Conservation (phyloP, 2,113 vertebrate genomes). For the Odocoileus hemionus region DNA sequence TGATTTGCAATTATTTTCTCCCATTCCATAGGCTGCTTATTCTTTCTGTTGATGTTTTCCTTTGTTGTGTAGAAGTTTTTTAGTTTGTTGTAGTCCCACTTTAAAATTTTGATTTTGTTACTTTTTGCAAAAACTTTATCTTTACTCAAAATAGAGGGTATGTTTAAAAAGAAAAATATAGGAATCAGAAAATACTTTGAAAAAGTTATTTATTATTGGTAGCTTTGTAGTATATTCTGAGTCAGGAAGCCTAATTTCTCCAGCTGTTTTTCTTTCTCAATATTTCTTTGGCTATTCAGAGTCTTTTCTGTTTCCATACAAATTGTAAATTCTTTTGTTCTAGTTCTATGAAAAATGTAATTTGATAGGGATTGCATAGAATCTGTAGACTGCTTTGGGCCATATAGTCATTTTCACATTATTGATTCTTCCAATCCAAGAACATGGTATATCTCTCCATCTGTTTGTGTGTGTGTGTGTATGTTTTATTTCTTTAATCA, state of each 20-base stretch:
- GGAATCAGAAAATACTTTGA: background rate
- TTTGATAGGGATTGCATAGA: background rate
- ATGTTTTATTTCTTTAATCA: background rate
- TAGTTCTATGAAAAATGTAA: background rate
- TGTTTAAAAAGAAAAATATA: background rate
- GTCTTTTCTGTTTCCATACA: background rate
- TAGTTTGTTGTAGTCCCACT: background rate
- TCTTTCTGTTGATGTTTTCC: background rate
- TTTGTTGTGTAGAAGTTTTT: background rate
- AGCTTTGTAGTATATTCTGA: background rate
- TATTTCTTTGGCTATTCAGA: background rate
- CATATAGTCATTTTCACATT: background rate
- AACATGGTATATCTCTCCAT: background rate
- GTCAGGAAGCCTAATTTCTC: background rate
- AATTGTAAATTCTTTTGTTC: background rate
- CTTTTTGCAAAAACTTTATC: background rate
- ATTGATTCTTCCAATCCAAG: background rate
- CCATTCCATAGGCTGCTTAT: background rate
- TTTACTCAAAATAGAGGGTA: background rate
- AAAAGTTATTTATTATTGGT: background rate
- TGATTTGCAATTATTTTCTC: background rate
- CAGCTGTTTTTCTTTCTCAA: background rate
- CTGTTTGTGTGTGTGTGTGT: background rate
- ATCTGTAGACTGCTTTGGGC: background rate
- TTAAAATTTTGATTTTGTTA: background rate